Conservation (phyloP, 2,113 vertebrate species). For the Rhabdornis inornatus region DNA sequence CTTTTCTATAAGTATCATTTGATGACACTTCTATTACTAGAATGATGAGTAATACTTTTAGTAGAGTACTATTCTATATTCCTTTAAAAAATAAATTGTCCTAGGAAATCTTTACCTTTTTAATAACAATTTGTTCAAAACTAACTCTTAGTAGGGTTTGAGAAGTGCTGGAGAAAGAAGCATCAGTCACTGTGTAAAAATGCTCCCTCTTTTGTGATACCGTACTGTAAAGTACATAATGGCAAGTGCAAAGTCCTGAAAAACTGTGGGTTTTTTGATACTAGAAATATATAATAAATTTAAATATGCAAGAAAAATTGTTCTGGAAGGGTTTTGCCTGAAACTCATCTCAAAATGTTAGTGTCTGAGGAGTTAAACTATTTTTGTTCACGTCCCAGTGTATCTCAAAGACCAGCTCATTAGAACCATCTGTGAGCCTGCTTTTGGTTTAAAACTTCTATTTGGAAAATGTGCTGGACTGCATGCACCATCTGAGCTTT, state of each 20-base stretch:
- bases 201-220: background rate
- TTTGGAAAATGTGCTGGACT: conserved; percentile 14
- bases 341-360: background rate
- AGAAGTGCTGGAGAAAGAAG: background rate
- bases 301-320: background rate
- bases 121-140: background rate
- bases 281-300: background rate
- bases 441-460: background rate
- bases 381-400: background rate
- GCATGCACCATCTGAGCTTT: background rate
- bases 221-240: background rate
- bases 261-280: background rate
- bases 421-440: conserved; percentile 55
- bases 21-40: background rate
- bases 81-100: background rate
- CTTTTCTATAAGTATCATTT: background rate
- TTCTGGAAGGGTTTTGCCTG: background rate
- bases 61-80: background rate
- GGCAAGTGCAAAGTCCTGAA: background rate
- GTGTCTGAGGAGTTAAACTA: conserved; percentile 11
- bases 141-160: background rate
- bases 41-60: background rate
- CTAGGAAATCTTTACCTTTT: background rate
- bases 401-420: conserved; percentile 36
- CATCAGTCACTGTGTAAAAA: background rate